phyloP scores from a whole-genome alignment of 2,113 vertebrate species.

The Nycticryphes semicollaris region DNA sequence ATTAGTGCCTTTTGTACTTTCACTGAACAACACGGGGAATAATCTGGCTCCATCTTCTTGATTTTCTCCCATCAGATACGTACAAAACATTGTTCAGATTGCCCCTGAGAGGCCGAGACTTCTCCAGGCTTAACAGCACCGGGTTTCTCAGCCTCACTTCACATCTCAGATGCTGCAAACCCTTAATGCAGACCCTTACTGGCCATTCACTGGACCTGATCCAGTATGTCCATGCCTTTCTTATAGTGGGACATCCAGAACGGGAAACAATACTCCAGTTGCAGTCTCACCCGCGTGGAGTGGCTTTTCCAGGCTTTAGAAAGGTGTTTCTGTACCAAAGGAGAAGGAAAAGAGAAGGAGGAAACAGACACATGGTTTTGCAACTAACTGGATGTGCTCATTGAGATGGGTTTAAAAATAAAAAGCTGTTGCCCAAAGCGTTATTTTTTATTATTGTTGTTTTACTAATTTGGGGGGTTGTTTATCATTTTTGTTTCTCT shows the following conservation, averaged over 20 bases:
- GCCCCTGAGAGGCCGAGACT: not conserved
- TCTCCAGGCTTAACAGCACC: not conserved
- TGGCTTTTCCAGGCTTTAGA: not conserved
- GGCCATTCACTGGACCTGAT: not conserved
- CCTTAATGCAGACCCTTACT: accelerated
- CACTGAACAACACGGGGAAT: not conserved
- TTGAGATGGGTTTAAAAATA: not conserved
- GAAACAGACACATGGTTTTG: not conserved
- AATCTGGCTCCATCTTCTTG: not conserved
- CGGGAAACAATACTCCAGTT: not conserved
- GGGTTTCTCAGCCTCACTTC: not conserved
- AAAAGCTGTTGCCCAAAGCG: not conserved
- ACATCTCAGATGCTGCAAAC: accelerated
- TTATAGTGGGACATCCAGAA: accelerated
- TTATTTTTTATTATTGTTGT: not conserved
- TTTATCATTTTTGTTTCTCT: not conserved
- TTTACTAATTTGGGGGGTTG: not conserved
- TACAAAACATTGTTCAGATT: accelerated
- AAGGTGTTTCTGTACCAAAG: not conserved
- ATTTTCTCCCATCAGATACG: not conserved
- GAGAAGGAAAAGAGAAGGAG: not conserved
- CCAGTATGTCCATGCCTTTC: not conserved
- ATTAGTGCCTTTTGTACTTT: not conserved
- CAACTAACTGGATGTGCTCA: not conserved
- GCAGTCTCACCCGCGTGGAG: not conserved